Conservation (phyloP, 2,888 invertebrate species). For the Erpobdella octoculata region DNA sequence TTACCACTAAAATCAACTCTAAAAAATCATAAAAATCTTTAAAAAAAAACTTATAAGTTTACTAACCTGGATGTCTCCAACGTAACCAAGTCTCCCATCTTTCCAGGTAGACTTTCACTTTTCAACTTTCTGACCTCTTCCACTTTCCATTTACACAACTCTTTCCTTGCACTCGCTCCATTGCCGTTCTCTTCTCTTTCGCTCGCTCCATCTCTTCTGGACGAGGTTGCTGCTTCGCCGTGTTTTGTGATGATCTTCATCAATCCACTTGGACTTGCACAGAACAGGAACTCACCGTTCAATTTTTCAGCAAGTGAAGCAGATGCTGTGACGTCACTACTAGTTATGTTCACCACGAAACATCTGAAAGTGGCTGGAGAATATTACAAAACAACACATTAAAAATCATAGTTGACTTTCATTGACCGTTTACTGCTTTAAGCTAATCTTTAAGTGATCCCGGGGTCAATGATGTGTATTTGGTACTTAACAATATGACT, state of each 20-base stretch:
- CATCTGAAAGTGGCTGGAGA: neutral
- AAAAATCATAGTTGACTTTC: neutral
- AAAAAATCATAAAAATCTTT: neutral
- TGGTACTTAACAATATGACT: neutral
- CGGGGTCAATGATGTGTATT: neutral
- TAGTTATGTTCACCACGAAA: neutral
- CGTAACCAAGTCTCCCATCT: conserved; percentile 19
- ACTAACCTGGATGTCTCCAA: conserved; percentile 25
- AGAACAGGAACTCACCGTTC: conserved; percentile 18
- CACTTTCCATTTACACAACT: conserved; percentile 20
- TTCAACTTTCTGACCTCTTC: conserved; percentile 25
- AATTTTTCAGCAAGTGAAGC: neutral
- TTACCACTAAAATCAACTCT: neutral
- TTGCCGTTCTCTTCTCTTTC: neutral
- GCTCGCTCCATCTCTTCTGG: neutral
- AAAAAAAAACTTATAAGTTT: too few relatives aligned
- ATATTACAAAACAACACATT: neutral
- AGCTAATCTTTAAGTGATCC: neutral
- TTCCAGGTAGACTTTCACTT: conserved; percentile 16
- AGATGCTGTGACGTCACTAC: neutral
- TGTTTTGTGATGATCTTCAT: conserved; percentile 4
- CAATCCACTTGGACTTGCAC: neutral
- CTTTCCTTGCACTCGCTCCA: neutral
- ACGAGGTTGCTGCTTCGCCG: neutral
- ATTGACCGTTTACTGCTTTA: neutral